A percentile compares a stretch with the other conserved stretches of the same genome.
Conservation (phyloP, 2,113 vertebrate species). For the Cyprinodon tularosa region DNA sequence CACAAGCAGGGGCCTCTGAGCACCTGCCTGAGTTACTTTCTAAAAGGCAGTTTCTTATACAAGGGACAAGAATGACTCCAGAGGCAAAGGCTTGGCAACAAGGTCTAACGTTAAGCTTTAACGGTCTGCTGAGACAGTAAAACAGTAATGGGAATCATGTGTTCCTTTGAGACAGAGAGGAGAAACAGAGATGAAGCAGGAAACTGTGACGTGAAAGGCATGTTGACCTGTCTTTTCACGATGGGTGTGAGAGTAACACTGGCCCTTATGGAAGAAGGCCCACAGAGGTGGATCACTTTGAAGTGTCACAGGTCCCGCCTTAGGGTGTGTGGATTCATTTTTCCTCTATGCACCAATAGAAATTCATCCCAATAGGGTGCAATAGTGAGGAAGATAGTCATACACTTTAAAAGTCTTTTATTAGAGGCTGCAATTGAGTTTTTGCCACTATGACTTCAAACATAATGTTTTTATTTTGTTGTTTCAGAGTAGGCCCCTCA, state of each 20-base stretch:
- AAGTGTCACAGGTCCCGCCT: slow-evolving; percentile 63
- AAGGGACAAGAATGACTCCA: slow-evolving; percentile 10
- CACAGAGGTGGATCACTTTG: slow-evolving; percentile 56
- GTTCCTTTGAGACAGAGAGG: slow-evolving; percentile 48
- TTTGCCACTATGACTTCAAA: slow-evolving; percentile 58
- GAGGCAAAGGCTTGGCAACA: slow-evolving; percentile 36
- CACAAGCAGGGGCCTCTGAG: neutral
- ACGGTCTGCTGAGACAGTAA: slow-evolving; percentile 70
- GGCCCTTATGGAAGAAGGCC: slow-evolving; percentile 61
- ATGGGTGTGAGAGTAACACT: slow-evolving; percentile 59
- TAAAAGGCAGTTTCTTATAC: slow-evolving; percentile 15
- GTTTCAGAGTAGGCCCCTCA: slow-evolving; percentile 42
- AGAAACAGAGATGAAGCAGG: slow-evolving; percentile 41
- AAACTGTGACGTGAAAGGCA: slow-evolving; percentile 55
- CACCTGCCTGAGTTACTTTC: slow-evolving; percentile 8
- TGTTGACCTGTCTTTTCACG: slow-evolving; percentile 60
- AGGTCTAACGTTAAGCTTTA: slow-evolving; percentile 53
- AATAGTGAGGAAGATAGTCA: slow-evolving; percentile 59
- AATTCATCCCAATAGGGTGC: slow-evolving; percentile 63
- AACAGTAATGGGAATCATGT: slow-evolving; percentile 74
- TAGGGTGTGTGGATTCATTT: slow-evolving; percentile 70
- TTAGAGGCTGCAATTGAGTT: slow-evolving; percentile 40
- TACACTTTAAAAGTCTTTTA: slow-evolving; percentile 70
- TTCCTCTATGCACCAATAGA: slow-evolving; percentile 60
- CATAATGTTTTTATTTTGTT: slow-evolving; percentile 21